Percentiles rank a stretch among this genome's conserved stretches.
phyloP scores from a whole-genome alignment of 2,113 vertebrate genomes.

The Prunella fulvescens region DNA sequence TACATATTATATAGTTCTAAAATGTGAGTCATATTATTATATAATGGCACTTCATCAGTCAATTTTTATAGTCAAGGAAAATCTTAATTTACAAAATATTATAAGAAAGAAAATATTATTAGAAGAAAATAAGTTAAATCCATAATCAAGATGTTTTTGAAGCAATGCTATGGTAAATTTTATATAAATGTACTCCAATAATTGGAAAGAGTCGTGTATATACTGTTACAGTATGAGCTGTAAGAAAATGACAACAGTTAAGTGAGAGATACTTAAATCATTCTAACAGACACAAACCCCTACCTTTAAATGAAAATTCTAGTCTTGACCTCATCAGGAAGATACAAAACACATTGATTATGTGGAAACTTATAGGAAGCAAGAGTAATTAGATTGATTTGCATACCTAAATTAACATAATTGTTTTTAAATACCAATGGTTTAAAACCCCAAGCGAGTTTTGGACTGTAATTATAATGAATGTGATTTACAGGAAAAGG shows the following conservation, averaged over 20 bases:
- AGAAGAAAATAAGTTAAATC: not conserved
- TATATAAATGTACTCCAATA: not conserved
- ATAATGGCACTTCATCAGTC: not conserved
- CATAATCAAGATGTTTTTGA: not conserved
- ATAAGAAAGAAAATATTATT: no score
- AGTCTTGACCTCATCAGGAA: conserved; percentile 20
- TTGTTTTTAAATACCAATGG: conserved; percentile 50
- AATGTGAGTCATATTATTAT: not conserved
- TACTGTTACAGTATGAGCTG: not conserved
- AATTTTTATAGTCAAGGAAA: not conserved
- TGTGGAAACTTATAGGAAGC: conserved; percentile 48
- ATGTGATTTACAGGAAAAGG: conserved; percentile 14
- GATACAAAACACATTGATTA: not conserved
- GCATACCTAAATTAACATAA: conserved; percentile 46
- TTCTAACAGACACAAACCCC: not conserved
- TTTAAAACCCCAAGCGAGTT: conserved; percentile 30
- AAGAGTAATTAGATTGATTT: conserved; percentile 38
- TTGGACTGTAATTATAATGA: conserved; percentile 49
- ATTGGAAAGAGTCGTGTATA: not conserved
- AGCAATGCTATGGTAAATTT: not conserved
- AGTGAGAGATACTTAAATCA: not conserved
- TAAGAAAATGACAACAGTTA: not conserved
- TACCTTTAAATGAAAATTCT: conserved; percentile 21
- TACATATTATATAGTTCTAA: not conserved
- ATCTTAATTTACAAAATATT: not conserved